These are phyloP conservation scores for Calycopis cecrops DNA, from an alignment of 1,140 invertebrate species.

Conservation along the genomic window DNA sequence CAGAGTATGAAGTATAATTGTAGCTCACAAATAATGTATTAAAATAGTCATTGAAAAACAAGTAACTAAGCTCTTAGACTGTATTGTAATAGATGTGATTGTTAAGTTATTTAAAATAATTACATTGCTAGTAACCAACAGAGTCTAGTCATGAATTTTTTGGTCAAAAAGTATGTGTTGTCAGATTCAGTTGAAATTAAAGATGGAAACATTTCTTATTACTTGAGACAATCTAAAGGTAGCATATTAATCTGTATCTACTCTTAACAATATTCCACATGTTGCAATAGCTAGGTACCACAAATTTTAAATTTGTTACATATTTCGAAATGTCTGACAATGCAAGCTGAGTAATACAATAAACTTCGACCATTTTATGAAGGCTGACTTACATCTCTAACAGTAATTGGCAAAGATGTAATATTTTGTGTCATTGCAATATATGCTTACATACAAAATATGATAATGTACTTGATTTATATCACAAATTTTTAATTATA, in stretches of 20 bases:
- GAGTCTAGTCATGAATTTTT: conserved; percentile 5
- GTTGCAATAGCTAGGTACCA: too few relatives aligned
- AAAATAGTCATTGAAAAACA: neutral
- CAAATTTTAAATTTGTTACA: neutral
- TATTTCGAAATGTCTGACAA: neutral
- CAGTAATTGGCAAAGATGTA: too few relatives aligned
- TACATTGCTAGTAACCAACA: conserved; percentile 5
- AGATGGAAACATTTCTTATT: too few relatives aligned
- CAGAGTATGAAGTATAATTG: neutral
- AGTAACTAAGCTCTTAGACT: conserved; percentile 4
- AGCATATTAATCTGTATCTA: too few relatives aligned
- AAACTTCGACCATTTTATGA: conserved; percentile 1
- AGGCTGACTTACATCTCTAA: conserved; percentile 1
- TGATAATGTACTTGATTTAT: too few relatives aligned
- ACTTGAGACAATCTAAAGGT: too few relatives aligned
- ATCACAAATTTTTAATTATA: too few relatives aligned
- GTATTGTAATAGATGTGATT: conserved; percentile 1
- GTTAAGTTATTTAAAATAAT: conserved; percentile 5
- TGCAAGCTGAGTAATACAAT: neutral
- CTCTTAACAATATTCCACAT: too few relatives aligned
- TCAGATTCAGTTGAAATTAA: too few relatives aligned
- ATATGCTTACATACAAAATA: neutral
- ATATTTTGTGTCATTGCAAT: too few relatives aligned
- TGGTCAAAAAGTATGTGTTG: neutral
- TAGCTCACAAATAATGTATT: conserved; percentile 6